phyloP scores from a whole-genome alignment of 2,113 vertebrate genomes.

The Erpornis zantholeuca region DNA sequence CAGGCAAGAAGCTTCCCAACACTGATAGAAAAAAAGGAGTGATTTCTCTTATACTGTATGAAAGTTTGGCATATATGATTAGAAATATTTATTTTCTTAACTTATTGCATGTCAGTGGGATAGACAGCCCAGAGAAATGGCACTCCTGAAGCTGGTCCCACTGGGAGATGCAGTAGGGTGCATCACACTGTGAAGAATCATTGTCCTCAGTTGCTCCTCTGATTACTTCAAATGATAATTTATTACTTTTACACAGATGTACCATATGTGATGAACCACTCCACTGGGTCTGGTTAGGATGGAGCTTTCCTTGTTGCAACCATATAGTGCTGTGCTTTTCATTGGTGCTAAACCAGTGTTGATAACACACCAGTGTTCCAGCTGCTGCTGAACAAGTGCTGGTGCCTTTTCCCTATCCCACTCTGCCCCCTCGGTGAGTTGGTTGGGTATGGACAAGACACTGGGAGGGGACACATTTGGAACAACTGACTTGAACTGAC shows the following conservation, averaged over 20 bases:
- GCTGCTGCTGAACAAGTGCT: not conserved
- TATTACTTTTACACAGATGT: not conserved
- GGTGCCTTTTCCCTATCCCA: not conserved
- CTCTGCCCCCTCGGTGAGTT: not conserved
- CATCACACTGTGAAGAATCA: not conserved
- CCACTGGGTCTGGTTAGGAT: not conserved
- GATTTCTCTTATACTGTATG: not conserved
- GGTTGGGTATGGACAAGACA: not conserved
- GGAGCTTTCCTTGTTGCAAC: not conserved
- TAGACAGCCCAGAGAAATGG: not conserved
- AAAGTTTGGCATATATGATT: not conserved
- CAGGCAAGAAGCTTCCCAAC: not conserved
- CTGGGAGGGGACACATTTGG: fast-evolving
- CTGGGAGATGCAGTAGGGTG: not conserved
- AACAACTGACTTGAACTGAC: not conserved
- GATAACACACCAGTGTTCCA: not conserved
- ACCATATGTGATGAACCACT: not conserved
- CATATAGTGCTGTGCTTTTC: not conserved
- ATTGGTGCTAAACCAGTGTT: not conserved
- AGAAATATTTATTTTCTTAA: not conserved
- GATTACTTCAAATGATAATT: not conserved
- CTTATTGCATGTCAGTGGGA: not conserved
- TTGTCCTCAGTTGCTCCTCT: not conserved
- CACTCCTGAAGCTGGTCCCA: not conserved
- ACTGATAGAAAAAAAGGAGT: not conserved